Evolutionary conservation across 1,140 invertebrate species (phyloP), one percentile per base, ranked within the genome.

Genomic region (Drosophila tropicalis): DNA sequence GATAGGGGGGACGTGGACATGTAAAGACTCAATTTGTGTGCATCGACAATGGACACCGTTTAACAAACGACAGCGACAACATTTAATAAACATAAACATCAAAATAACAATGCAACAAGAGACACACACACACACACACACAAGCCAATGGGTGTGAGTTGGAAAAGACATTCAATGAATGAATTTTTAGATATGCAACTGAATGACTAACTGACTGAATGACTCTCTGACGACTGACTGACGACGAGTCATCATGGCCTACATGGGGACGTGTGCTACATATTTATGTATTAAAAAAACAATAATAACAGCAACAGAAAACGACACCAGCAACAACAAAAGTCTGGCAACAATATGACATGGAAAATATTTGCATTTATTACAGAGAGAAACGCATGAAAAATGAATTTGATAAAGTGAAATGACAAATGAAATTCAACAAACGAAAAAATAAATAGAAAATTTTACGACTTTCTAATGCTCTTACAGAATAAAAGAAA

Each of bases 11-110:
- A 40, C n/a, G 17, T 44, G 54, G 66, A 76, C 56, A 76, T 76
- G 80, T 79, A 65, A 83, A 75, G 76, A 72, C 80, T 75, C 73
- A 80, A 84, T 80, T 83, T 74, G 70, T 81, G 70, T 64, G 67
- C 60, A 22, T 54, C 54, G 47, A 72, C 68, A 72, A 75, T 69
- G 39, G 60, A 29, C 41, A 70, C 67, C 41, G 63, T 71, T 75
- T 58, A 73, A 79, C 77, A 70, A 79, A 56, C 71, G 57, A 68
- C 44, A 58, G 25, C 32, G 17, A 44, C 69, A 55, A 62, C 73
- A 60, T 76, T 65, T 76, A 79, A 72, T 70, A 76, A 79, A 78
- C 79, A 83, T 76, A 61, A 70, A 74, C 79, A 83, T 76, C 57
- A 70, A 74, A 61, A 69, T 67, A 81, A 51, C 68, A 79, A 64